Evolutionary conservation across 2,888 invertebrate species (phyloP), one percentile per base, ranked within the genome.

Genomic region (Listrodromus nycthemerus): DNA sequence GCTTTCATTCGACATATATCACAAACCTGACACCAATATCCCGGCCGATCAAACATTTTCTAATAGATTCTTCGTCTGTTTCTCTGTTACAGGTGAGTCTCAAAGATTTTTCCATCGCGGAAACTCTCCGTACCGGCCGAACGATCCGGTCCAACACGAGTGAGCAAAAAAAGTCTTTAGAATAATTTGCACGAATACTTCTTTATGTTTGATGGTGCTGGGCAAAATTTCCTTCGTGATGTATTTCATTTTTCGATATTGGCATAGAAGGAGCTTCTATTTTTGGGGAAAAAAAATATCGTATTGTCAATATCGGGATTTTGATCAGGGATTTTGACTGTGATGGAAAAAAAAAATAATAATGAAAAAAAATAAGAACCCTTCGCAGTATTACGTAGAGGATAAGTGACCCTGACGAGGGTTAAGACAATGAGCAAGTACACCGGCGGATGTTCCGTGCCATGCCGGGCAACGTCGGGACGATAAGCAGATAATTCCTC

Each of bases 61-160:
- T 87, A 83, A 87, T 70, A 33, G 66, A 55, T 37, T 21, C 41
- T 81, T 83, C 70, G 82, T 67, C 86, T 85, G 84, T 85, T 76
- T 86, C 82, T 89, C 58, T 91, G 91, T 91, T 91, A 66, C 87
- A 91, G 86, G 86, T 86, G 80, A 88, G 88, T 84, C 19, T 66
- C 27, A 73, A 71, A 30, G 21, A 48, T 48, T 67, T 67, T 63
- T 13, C 73, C 1, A 24, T 30, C 13, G 19, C 21, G 21, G 13
- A 70, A 45, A 75, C 50, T 1, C 37, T 24, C 41, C 66, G 24
- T 45, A 16, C 52, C 24, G 10, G 37, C 48, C 37, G 2, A 7
- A 4, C 27, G 8, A 45, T 7, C 37, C 61, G 13, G 37, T 61
- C 50, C 50, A 30, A n/a, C 67, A 48, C 48, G 30, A 1, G 69